These are phyloP conservation scores for Siderastrea siderea DNA, from an alignment of 92 coral and sea anemone species.

Conservation along the genomic window DNA sequence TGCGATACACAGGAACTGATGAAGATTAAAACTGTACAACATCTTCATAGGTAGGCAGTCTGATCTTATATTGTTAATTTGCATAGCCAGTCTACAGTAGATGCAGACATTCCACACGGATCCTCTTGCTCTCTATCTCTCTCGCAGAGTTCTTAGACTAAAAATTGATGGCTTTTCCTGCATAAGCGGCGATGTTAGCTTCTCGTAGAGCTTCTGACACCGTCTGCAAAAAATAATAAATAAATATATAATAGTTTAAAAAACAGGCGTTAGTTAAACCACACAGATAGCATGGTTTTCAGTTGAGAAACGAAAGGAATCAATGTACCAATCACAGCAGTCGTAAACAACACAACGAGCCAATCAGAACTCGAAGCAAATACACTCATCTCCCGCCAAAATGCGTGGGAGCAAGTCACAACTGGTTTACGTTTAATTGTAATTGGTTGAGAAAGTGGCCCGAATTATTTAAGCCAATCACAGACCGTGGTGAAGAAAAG, in stretches of 20 bases:
- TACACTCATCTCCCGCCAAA: too few species aligned
- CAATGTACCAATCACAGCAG: too few species aligned
- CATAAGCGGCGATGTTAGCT: conserved; percentile 96
- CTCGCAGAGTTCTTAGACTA: conserved; percentile 23
- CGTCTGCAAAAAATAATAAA: conserved; percentile 73
- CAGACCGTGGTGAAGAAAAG: too few species aligned
- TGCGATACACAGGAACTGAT: background rate
- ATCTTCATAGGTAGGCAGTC: conserved; percentile 2
- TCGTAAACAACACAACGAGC: too few species aligned
- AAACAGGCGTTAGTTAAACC: background rate
- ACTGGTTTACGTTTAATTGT: too few species aligned
- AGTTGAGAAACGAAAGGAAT: background rate
- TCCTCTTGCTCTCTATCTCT: background rate
- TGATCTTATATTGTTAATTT: background rate
- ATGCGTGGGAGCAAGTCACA: too few species aligned
- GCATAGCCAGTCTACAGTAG: background rate
- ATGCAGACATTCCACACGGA: too few species aligned
- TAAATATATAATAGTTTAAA: too few species aligned
- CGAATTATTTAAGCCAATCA: too few species aligned
- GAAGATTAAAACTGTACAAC: conserved; percentile 45
- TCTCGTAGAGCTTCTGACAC: conserved; percentile 98
- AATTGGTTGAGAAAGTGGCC: too few species aligned
- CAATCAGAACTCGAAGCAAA: too few species aligned
- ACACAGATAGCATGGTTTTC: background rate
- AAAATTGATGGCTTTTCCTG: conserved; percentile 98